A percentile compares a stretch with the other conserved stretches of the same genome.
These are phyloP conservation scores for Pseudomyrmex gracilis DNA, from an alignment of 1,140 invertebrate species.

Conservation along the genomic window DNA sequence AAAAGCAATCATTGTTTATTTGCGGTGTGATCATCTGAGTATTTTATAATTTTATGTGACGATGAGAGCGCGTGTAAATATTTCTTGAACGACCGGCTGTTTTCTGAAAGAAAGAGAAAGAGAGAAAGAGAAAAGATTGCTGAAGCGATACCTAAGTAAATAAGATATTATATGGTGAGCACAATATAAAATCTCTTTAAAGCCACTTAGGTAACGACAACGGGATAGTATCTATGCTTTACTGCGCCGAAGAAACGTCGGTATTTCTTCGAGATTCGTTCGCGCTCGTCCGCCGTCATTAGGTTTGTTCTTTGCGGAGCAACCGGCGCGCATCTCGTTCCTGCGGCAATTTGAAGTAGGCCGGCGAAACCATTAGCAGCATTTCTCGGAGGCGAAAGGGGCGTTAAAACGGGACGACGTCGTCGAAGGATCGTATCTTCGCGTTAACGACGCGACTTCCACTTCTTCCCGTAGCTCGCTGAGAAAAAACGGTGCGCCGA, in stretches of 20 bases:
- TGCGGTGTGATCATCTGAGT: background rate
- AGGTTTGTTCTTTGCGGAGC: constrained; percentile 44
- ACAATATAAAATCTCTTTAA: constrained; percentile 23
- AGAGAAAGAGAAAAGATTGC: background rate
- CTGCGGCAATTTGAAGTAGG: constrained; percentile 62
- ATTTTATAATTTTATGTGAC: background rate
- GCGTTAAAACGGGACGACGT: constrained; percentile 61
- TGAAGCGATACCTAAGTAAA: background rate
- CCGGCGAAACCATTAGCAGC: constrained; percentile 59
- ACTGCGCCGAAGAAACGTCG: constrained; percentile 2
- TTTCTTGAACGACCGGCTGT: background rate
- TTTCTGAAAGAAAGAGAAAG: background rate
- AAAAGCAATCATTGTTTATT: background rate
- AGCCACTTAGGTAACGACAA: constrained; percentile 48
- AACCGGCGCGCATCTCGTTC: constrained; percentile 51
- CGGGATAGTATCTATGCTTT: constrained; percentile 21
- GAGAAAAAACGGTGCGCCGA: background rate
- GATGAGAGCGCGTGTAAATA: background rate
- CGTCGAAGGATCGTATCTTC: constrained; percentile 59
- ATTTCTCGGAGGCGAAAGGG: constrained; percentile 65
- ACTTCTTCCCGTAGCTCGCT: constrained; percentile 17
- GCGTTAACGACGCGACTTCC: constrained; percentile 57
- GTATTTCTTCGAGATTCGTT: constrained; percentile 27
- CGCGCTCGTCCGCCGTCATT: constrained; percentile 55
- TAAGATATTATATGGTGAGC: constrained; percentile 39